Conservation (phyloP, 2,113 vertebrate genomes). For the Pyxicephalus adspersus region DNA sequence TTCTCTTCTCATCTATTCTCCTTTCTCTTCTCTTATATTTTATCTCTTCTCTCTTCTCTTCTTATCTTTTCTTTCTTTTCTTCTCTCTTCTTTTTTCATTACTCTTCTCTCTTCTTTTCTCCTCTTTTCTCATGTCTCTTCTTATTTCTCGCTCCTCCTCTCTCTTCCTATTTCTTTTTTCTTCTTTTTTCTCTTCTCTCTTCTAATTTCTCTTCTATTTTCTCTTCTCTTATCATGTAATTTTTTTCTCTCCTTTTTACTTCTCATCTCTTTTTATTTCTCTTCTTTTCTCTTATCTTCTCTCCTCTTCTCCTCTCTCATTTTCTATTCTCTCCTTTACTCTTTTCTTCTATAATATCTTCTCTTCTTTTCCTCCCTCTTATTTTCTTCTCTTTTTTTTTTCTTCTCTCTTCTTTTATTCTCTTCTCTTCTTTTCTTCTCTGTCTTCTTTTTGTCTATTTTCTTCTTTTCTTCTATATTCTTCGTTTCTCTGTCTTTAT, state of each 20-base stretch:
- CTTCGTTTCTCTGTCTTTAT: not conserved
- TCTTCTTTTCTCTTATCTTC: too few species aligned
- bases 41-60: too few species aligned
- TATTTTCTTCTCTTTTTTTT: too few species aligned
- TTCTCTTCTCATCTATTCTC: too few species aligned
- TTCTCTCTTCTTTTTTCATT: too few species aligned
- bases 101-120: too few species aligned
- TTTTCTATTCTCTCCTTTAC: not conserved
- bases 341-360: too few species aligned
- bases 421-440: not conserved
- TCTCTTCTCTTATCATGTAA: too few species aligned
- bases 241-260: not conserved
- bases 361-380: too few species aligned
- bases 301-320: not conserved
- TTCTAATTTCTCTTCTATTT: not conserved
- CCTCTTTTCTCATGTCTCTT: not conserved
- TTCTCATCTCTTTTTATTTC: not conserved
- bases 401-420: not conserved
- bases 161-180: not conserved
- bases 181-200: not conserved
- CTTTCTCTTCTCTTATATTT: too few species aligned
- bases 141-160: not conserved
- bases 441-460: not conserved
- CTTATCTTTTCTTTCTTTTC: too few species aligned
- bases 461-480: not conserved